Conservation (phyloP, 1,140 invertebrate species). For the Ceratoteleas bidentatus region DNA sequence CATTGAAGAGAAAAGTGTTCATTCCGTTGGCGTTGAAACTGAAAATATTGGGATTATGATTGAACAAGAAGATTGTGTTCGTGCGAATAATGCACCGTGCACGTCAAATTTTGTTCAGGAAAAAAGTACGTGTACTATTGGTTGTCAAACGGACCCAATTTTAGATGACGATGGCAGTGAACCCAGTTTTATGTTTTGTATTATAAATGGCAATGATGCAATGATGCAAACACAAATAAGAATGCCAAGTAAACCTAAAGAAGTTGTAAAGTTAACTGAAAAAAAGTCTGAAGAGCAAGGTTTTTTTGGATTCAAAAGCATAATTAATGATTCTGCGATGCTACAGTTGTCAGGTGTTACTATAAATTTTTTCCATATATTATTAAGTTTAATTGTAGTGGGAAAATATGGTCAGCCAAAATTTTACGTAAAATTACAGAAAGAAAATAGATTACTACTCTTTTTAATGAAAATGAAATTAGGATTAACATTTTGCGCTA, state of each 20-base stretch:
- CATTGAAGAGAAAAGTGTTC: too few species aligned
- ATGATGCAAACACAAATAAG: background rate
- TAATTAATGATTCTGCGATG: background rate
- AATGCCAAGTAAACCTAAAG: background rate
- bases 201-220: too few species aligned
- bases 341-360: slow-evolving; percentile 24
- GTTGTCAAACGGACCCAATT: background rate
- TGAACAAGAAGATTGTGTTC: too few species aligned
- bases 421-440: background rate
- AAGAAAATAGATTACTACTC: slow-evolving; percentile 15
- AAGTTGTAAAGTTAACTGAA: background rate
- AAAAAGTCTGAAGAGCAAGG: background rate
- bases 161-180: background rate
- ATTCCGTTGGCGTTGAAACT: too few species aligned
- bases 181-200: too few species aligned
- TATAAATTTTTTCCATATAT: slow-evolving; percentile 7
- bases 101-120: too few species aligned
- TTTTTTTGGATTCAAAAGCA: background rate
- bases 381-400: background rate
- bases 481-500: slow-evolving; percentile 10
- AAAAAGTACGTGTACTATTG: background rate
- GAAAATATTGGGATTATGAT: too few species aligned
- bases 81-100: too few species aligned
- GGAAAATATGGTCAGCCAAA: slow-evolving; percentile 7
- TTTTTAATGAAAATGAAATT: slow-evolving; percentile 25